phyloP scores from a whole-genome alignment of 2,113 vertebrate species.

The Conger conger region DNA sequence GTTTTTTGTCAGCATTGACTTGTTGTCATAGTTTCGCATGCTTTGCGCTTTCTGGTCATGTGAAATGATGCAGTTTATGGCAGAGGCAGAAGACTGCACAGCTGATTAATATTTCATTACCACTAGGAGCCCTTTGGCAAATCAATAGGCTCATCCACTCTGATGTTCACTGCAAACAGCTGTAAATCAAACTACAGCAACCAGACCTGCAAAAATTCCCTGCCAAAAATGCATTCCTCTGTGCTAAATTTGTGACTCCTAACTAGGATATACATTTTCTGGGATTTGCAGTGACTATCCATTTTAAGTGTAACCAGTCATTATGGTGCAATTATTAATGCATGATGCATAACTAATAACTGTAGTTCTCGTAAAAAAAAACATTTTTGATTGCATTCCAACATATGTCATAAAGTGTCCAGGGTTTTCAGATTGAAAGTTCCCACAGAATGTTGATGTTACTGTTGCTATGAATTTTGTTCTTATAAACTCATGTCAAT shows the following conservation, averaged over 20 bases:
- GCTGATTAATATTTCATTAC: background rate
- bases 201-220: constrained; percentile 1
- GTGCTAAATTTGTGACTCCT: background rate
- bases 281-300: background rate
- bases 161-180: background rate
- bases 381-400: background rate
- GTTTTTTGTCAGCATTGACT: background rate
- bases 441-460: no score
- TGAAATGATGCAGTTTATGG: background rate
- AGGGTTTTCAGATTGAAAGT: background rate
- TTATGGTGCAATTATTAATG: no score
- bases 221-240: constrained; percentile 6
- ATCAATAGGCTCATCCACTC: background rate
- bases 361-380: no score
- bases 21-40: background rate
- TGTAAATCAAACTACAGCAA: background rate
- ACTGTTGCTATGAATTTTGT: no score
- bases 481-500: no score
- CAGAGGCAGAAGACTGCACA: background rate
- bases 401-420: background rate
- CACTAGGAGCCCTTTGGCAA: background rate
- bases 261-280: background rate
- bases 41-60: background rate
- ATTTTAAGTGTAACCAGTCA: background rate
- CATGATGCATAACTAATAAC: no score